These are phyloP conservation scores for Antedon mediterranea DNA, from an alignment of 53 echinoderm and acorn worm species.

Conservation along the genomic window DNA sequence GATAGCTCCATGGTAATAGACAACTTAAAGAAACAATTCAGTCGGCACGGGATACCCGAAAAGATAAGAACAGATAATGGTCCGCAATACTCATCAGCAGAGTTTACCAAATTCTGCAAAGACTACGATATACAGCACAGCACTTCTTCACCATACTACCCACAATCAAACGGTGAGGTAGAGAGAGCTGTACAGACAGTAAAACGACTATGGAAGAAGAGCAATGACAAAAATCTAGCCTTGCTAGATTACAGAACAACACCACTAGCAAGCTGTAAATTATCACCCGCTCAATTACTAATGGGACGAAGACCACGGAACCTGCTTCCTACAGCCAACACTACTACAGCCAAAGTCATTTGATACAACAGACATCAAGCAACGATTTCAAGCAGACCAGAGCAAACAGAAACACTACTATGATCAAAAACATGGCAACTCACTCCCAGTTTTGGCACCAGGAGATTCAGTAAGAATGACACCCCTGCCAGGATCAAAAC, in stretches of 20 bases:
- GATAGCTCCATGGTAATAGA: conserved; percentile 21
- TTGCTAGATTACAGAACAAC: conserved; percentile 31
- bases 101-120: conserved; percentile 20
- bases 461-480: too few species aligned
- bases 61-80: conserved; percentile 34
- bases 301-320: too few species aligned
- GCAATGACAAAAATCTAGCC: conserved; percentile 25
- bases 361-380: too few species aligned
- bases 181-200: conserved; percentile 28
- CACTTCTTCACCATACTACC: conserved; percentile 39
- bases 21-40: conserved; percentile 17
- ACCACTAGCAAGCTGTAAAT: too few species aligned
- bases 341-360: too few species aligned
- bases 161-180: conserved; percentile 32
- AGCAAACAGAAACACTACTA: too few species aligned
- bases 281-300: too few species aligned
- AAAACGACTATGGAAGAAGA: conserved; percentile 35
- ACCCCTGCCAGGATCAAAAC: too few species aligned
- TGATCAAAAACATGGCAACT: too few species aligned
- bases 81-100: conserved; percentile 18
- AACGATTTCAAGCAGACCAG: too few species aligned
- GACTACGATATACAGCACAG: conserved; percentile 19
- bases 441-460: too few species aligned
- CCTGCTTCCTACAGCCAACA: too few species aligned
- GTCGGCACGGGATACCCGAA: conserved; percentile 27